Conservation (phyloP, 1,140 invertebrate species). For the Drosophila quadrilineata region DNA sequence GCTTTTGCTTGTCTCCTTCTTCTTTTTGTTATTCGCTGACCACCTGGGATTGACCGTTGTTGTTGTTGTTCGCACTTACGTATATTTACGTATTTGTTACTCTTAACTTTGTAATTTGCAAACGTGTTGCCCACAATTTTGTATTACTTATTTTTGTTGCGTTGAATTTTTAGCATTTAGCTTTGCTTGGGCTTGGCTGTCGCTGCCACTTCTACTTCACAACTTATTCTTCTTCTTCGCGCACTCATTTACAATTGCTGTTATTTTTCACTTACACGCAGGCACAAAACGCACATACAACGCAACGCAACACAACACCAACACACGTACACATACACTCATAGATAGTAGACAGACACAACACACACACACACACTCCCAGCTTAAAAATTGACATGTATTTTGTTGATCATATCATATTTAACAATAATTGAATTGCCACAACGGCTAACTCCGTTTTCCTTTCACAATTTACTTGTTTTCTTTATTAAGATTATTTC, state of each 20-base stretch:
- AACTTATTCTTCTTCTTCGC: too few relatives aligned
- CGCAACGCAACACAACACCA: constrained; percentile 22
- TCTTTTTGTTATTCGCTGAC: constrained; percentile 29
- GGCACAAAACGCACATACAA: constrained; percentile 23
- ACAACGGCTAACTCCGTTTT: constrained; percentile 24
- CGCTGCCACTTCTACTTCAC: constrained; percentile 42
- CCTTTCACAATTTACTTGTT: constrained; percentile 52
- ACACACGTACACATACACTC: constrained; percentile 36
- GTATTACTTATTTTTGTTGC: constrained; percentile 25
- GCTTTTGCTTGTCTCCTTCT: too few relatives aligned
- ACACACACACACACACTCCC: constrained; percentile 32
- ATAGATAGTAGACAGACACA: constrained; percentile 25
- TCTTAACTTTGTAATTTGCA: constrained; percentile 50
- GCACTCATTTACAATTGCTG: constrained; percentile 58
- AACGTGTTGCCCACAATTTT: constrained; percentile 37
- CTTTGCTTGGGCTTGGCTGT: constrained; percentile 58
- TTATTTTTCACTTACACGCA: constrained; percentile 47
- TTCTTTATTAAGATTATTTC: constrained; percentile 55
- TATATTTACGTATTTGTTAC: constrained; percentile 41
- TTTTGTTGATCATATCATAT: constrained; percentile 47
- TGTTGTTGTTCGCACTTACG: too few relatives aligned
- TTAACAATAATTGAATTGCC: constrained; percentile 45
- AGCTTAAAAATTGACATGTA: constrained; percentile 50
- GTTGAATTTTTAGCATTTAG: too few relatives aligned
- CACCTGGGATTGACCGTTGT: constrained; percentile 41